A percentile compares a stretch with the other conserved stretches of the same genome.
Conservation (phyloP, 2,797 vertebrate genomes). For the Vireo griseus region DNA sequence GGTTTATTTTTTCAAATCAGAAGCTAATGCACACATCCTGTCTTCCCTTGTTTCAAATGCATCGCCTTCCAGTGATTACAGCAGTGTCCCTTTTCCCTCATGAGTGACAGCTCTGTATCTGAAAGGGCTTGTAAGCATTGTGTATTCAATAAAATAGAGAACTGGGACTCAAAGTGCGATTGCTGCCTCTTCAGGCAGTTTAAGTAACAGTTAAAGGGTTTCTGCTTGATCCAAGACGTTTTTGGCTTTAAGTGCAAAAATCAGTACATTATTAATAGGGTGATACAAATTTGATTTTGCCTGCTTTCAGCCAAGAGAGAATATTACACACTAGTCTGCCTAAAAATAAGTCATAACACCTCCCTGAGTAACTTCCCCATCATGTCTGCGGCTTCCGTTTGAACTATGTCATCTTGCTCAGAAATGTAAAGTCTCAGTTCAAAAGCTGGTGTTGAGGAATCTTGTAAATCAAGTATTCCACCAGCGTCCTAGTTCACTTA, state of each 20-base stretch:
- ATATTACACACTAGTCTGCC: not conserved
- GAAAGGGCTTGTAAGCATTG: not conserved
- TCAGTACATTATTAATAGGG: not conserved
- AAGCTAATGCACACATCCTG: not conserved
- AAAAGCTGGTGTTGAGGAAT: not conserved
- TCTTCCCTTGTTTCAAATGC: not conserved
- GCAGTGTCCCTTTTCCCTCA: not conserved
- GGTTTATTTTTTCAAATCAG: not conserved
- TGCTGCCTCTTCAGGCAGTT: not conserved
- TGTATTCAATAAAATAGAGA: not conserved
- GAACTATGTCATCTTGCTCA: not conserved
- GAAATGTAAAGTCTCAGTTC: not conserved
- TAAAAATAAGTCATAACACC: not conserved
- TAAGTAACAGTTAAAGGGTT: not conserved
- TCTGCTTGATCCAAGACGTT: not conserved
- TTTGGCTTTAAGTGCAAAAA: not conserved
- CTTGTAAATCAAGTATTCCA: not conserved
- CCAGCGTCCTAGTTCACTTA: not conserved
- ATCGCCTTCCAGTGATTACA: not conserved
- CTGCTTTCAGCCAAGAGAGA: not conserved
- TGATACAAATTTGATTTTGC: not conserved
- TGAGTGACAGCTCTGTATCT: not conserved
- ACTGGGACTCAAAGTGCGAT: not conserved
- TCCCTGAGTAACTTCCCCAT: not conserved
- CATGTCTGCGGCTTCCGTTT: not conserved